Evolutionary conservation across 2,888 invertebrate genomes (phyloP).

Genomic region (Copidosoma aretas): DNA sequence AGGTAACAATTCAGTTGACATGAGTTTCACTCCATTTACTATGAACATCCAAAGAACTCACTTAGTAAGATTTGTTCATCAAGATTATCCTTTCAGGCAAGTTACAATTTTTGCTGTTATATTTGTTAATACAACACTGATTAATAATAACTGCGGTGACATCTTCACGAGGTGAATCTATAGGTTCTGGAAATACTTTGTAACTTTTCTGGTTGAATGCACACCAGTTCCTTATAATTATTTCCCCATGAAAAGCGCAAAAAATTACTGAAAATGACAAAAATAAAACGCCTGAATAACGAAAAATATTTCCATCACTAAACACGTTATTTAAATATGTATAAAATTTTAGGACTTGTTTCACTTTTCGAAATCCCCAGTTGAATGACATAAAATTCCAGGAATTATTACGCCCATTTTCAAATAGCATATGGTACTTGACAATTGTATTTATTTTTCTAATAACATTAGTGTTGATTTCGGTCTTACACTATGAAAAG

Average conservation of each 20-base stretch:
- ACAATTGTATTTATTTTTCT: neutral
- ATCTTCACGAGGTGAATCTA: too few species aligned
- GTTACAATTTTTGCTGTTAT: too few species aligned
- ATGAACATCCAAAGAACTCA: conserved; percentile 21
- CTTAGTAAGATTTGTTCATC: conserved; percentile 27
- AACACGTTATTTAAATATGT: too few species aligned
- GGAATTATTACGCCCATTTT: conserved; percentile 45
- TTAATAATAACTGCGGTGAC: too few species aligned
- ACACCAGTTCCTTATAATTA: too few species aligned
- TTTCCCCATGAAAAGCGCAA: too few species aligned
- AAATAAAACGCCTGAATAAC: too few species aligned
- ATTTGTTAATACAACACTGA: too few species aligned
- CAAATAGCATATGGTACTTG: neutral
- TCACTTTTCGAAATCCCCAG: conserved; percentile 49
- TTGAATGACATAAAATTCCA: conserved; percentile 39
- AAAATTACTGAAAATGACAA: too few species aligned
- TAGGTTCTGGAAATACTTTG: too few species aligned
- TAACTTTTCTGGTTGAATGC: too few species aligned
- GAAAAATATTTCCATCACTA: too few species aligned
- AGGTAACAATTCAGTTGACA: conserved; percentile 17
- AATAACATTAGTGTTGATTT: neutral
- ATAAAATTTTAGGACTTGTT: conserved; percentile 45
- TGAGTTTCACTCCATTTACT: conserved; percentile 16
- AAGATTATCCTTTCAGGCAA: conserved; percentile 42
- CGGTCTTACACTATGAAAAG: neutral